Base-by-base conservation (phyloP, 2,113 vertebrate genomes). In the Trogon surrucura region DNA sequence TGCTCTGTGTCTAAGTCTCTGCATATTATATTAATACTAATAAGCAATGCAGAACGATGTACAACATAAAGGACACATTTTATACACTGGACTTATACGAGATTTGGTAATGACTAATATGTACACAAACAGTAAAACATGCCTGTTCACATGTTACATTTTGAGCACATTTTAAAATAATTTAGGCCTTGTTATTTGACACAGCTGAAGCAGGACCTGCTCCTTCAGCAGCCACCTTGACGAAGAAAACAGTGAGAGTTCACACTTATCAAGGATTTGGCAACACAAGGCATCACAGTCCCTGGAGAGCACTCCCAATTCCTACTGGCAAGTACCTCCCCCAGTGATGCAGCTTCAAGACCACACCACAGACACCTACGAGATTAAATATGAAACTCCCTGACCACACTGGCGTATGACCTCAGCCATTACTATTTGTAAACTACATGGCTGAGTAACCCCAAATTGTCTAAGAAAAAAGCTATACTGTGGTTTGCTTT, bases 241-340 rank as follows among this genome's bases (percentile, higher is more conserved):
- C 90, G 85, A 80, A 86, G 88, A 83, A 81, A 91, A 61, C 25
- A 64, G 91, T 85, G 95, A 97, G 97, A 96, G 91, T 97, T 97
- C 96, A 93, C 92, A 97, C 75, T 29, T 64, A 90, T 72, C 78
- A 88, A 97, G 77, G 74, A 97, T 61, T 94, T 96, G 91, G 96
- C 96, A 96, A 87, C 45, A 75, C 44, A 80, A 88, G 62, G 67
- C 73, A 93, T 92, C 53, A 23, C 29, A 44, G 61, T 38, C 89
- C 89, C 92, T 96, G 79, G 88, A 94, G 91, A 92, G 23, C 47
- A 58, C 74, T 86, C 74, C 87, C 91, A 94, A 67, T 91, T 95
- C 96, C 96, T 74, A 34, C 60, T 80, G 77, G 45, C 69, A 88
- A 80, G 84, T 86, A 84, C 82, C 60, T 83, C 34, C 67, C 69